These are phyloP conservation scores for Progne subis DNA, from an alignment of 2,113 vertebrate genomes.

Conservation along the genomic window DNA sequence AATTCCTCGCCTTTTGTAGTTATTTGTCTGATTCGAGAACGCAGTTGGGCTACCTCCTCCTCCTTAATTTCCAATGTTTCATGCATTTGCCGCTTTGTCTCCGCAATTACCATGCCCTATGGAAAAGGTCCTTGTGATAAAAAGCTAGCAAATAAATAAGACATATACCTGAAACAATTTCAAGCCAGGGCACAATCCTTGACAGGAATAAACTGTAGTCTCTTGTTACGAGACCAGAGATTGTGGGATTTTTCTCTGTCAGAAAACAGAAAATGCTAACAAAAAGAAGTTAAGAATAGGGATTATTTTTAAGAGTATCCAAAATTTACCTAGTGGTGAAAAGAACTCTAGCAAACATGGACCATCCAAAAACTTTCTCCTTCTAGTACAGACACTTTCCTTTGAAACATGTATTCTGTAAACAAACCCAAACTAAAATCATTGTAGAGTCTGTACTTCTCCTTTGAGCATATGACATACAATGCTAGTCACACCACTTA, in stretches of 20 bases:
- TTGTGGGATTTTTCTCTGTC: background rate
- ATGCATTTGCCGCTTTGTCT: slow-evolving; percentile 97
- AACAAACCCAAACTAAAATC: background rate
- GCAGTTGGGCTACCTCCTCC: slow-evolving; percentile 90
- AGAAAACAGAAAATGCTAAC: background rate
- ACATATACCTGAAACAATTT: background rate
- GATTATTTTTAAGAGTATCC: background rate
- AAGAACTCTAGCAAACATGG: background rate
- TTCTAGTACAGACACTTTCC: background rate
- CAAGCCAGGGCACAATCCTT: background rate
- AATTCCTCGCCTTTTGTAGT: slow-evolving; percentile 84
- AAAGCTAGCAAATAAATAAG: slow-evolving; percentile 22
- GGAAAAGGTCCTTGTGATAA: slow-evolving; percentile 55
- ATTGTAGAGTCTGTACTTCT: fast-evolving
- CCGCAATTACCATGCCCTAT: slow-evolving; percentile 96
- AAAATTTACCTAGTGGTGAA: background rate
- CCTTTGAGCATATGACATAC: background rate
- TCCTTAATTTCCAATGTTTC: slow-evolving; percentile 96
- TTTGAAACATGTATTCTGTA: background rate
- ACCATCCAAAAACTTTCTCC: background rate
- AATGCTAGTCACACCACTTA: background rate
- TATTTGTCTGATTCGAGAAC: slow-evolving; percentile 82
- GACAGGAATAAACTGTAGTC: background rate
- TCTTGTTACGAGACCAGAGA: background rate
- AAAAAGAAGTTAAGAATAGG: background rate